A percentile compares a stretch with the other conserved stretches of the same genome.
Evolutionary conservation across 2,113 vertebrate species (phyloP).

Genomic region (Pelvicachromis taeniatus): DNA sequence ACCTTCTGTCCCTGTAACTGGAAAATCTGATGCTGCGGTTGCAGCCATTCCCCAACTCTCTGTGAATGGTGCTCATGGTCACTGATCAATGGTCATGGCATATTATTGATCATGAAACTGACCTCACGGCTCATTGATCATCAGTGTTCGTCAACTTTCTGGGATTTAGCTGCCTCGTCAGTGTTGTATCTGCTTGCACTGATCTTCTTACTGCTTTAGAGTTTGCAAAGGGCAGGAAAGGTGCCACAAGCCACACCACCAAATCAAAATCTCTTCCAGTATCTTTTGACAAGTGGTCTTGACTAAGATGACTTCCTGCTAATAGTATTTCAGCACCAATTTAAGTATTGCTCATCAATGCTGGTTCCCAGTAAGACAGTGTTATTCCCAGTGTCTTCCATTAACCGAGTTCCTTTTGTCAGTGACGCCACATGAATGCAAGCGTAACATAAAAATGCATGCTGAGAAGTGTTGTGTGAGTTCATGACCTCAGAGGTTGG

Average conservation of each 20-base stretch:
- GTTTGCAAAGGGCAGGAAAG: too few species aligned
- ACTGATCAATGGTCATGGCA: too few species aligned
- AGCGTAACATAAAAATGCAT: not conserved
- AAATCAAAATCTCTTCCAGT: too few species aligned
- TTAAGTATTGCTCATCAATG: not conserved
- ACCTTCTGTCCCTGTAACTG: not conserved
- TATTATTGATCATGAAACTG: too few species aligned
- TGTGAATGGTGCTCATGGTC: not conserved
- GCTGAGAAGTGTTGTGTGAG: not conserved
- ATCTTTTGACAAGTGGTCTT: too few species aligned
- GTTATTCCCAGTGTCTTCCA: not conserved
- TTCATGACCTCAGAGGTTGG: not conserved
- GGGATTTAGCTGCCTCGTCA: too few species aligned
- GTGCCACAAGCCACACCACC: too few species aligned
- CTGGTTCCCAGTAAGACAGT: not conserved
- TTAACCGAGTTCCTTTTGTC: not conserved
- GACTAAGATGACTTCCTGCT: too few species aligned
- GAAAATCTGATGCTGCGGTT: not conserved
- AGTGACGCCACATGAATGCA: not conserved
- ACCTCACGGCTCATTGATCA: too few species aligned
- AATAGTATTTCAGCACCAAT: not conserved
- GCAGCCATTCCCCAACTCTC: not conserved
- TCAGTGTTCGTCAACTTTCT: too few species aligned
- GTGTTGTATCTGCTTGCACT: too few species aligned
- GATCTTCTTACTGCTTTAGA: too few species aligned